Evolutionary conservation across 2,888 invertebrate species (phyloP).

Genomic region (Pollenia angustigena): DNA sequence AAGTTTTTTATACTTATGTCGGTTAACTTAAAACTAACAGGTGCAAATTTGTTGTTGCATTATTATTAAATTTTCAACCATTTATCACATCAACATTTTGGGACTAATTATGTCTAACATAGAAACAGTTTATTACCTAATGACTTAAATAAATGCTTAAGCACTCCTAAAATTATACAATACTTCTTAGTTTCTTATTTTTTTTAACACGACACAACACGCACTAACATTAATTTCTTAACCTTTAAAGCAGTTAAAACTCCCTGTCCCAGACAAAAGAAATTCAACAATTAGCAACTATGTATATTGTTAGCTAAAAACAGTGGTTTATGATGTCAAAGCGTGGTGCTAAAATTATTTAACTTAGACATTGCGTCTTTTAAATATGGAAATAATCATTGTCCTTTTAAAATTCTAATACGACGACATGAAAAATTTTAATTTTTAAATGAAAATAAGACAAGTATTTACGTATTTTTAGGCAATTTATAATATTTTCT

Average conservation of each 20-base stretch:
- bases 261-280: not conserved
- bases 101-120: constrained; percentile 70
- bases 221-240: constrained; percentile 69
- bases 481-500: no score
- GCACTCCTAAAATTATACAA: constrained; percentile 69
- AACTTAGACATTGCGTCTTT: no score
- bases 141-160: constrained; percentile 70
- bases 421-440: no score
- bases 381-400: no score
- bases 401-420: no score
- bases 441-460: no score
- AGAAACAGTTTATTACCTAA: constrained; percentile 72
- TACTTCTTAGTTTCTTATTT: constrained; percentile 19
- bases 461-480: no score
- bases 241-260: constrained; percentile 17
- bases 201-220: constrained; percentile 63
- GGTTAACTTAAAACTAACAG: not conserved
- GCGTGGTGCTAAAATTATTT: no score
- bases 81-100: constrained; percentile 60
- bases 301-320: not conserved
- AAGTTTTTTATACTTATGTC: not conserved
- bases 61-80: constrained; percentile 52
- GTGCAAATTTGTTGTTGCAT: constrained; percentile 39
- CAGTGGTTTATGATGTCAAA: no score
- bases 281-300: not conserved